Evolutionary conservation across 2,888 invertebrate genomes (phyloP).

Genomic region (Beris morrisii): DNA sequence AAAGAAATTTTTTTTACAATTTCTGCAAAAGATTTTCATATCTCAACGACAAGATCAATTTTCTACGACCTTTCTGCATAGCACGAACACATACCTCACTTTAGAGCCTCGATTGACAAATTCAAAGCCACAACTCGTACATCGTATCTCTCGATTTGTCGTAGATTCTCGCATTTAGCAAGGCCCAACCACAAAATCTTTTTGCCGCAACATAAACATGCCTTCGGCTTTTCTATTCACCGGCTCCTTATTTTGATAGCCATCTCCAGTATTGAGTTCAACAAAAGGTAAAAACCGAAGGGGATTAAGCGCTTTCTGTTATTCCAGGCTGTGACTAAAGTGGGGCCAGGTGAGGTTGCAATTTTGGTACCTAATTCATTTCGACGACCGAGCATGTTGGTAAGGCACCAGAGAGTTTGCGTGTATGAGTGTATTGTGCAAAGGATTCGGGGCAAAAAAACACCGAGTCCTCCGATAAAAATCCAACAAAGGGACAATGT

Average conservation of each 20-base stretch:
- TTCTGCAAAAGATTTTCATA: background rate
- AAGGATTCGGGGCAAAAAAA: constrained; percentile 8
- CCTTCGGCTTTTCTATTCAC: constrained; percentile 29
- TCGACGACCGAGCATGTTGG: constrained; percentile 6
- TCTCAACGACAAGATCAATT: constrained; percentile 14
- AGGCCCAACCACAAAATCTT: constrained; percentile 19
- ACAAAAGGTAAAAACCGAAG: constrained; percentile 24
- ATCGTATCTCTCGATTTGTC: background rate
- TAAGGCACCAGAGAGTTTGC: background rate
- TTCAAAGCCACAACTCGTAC: constrained; percentile 17
- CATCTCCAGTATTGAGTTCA: constrained; percentile 19
- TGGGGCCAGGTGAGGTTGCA: constrained; percentile 29
- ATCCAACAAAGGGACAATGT: constrained; percentile 25
- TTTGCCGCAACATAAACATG: constrained; percentile 29
- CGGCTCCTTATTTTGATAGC: constrained; percentile 32
- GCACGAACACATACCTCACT: background rate
- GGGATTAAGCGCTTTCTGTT: constrained; percentile 27
- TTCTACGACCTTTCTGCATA: constrained; percentile 6
- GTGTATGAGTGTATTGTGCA: background rate
- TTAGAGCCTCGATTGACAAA: constrained; percentile 22
- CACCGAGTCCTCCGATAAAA: constrained; percentile 4
- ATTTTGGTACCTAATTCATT: constrained; percentile 25
- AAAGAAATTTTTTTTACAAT: no score
- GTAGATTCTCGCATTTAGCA: constrained; percentile 11
- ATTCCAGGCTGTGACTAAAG: constrained; percentile 25